Conservation (phyloP, 2,113 vertebrate species). For the Thymallus thymallus region DNA sequence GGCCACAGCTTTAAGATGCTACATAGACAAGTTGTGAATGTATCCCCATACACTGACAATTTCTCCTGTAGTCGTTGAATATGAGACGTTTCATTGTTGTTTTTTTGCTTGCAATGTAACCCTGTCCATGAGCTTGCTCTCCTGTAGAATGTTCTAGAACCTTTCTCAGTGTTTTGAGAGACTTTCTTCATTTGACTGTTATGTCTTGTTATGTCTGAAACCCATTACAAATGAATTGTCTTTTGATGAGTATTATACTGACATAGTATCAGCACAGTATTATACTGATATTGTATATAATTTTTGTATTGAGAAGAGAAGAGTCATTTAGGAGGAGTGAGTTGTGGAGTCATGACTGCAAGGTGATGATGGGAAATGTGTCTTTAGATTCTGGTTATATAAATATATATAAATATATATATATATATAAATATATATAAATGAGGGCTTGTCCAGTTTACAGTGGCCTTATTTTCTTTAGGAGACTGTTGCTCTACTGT, state of each 20-base stretch:
- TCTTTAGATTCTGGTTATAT: constrained; percentile 49
- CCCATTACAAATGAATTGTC: constrained; percentile 27
- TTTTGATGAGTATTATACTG: constrained; percentile 20
- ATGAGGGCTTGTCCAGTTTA: constrained; percentile 74
- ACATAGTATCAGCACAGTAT: too few relatives aligned
- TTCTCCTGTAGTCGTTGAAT: neutral
- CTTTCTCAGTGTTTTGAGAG: constrained; percentile 10
- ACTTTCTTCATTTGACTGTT: constrained; percentile 6
- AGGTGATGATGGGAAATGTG: constrained; percentile 35
- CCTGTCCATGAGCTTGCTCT: constrained; percentile 17
- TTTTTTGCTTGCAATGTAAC: constrained; percentile 42
- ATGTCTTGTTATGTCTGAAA: constrained; percentile 18
- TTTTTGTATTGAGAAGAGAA: constrained; percentile 64
- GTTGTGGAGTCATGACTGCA: neutral
- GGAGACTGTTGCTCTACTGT: constrained; percentile 54
- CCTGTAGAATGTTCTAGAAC: constrained; percentile 10
- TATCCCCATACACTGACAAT: constrained; percentile 8
- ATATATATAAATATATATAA: too few relatives aligned
- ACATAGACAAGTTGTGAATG: constrained; percentile 37
- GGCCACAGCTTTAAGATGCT: constrained; percentile 3
- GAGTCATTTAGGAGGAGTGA: constrained; percentile 35
- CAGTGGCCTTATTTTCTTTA: constrained; percentile 72
- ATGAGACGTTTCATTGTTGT: neutral
- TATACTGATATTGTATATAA: constrained; percentile 64
- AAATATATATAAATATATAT: too few relatives aligned